Conservation (phyloP, 2,113 vertebrate species). For the Paratilapia polleni region DNA sequence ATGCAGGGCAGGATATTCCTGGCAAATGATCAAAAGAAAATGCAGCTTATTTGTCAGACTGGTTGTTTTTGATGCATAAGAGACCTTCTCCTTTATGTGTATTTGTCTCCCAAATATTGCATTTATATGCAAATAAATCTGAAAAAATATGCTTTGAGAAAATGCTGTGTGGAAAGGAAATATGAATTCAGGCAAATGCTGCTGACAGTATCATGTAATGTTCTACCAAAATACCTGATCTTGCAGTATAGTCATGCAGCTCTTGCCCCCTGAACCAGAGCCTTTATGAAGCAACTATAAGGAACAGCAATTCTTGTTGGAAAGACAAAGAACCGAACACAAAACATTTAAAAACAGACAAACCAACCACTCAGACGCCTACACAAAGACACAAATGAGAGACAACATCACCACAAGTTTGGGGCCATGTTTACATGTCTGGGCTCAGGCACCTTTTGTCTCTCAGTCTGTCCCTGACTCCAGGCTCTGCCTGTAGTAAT, state of each 20-base stretch:
- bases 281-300: not conserved
- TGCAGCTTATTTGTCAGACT: not conserved
- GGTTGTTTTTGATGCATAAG: not conserved
- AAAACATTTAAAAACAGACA: not conserved
- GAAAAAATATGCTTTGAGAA: too few species aligned
- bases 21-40: not conserved
- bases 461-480: not conserved
- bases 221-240: fast-evolving
- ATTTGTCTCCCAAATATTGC: not conserved
- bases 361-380: not conserved
- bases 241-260: not conserved
- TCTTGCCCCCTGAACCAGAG: not conserved
- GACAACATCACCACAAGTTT: fast-evolving
- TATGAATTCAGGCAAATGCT: too few species aligned
- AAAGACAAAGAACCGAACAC: not conserved
- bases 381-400: not conserved
- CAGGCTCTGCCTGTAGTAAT: not conserved
- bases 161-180: too few species aligned
- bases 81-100: not conserved
- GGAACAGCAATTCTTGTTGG: not conserved
- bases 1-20: too few species aligned
- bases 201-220: too few species aligned
- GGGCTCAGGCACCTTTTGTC: not conserved
- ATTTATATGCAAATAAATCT: not conserved
- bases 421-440: not conserved